These are phyloP conservation scores for Cyprinella venusta DNA, from an alignment of 2,797 vertebrate species.

Conservation along the genomic window DNA sequence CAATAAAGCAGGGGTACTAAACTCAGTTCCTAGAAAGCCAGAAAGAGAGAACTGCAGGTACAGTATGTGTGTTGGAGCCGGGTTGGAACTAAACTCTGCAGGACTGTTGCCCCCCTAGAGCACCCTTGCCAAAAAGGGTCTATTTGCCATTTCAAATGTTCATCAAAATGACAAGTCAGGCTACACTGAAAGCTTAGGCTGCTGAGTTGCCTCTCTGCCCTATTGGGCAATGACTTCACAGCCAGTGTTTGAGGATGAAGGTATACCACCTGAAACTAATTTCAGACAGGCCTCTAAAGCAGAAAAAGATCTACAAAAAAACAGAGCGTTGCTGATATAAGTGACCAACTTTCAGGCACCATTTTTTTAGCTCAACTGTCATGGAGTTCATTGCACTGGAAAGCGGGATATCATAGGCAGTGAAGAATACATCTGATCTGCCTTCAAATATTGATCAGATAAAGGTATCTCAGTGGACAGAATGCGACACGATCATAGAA, in stretches of 20 bases:
- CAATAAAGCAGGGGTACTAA: neutral
- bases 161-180: constrained; percentile 8
- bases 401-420: neutral
- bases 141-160: neutral
- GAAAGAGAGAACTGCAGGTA: neutral
- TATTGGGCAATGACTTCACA: neutral
- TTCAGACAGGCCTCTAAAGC: neutral
- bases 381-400: neutral
- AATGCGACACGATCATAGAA: neutral
- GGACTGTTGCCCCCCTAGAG: neutral
- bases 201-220: neutral
- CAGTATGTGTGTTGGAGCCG: neutral
- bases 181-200: neutral
- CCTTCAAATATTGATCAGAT: neutral
- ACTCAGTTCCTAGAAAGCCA: neutral
- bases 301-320: neutral
- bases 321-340: neutral
- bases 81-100: neutral
- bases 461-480: neutral
- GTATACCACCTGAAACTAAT: neutral
- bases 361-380: neutral
- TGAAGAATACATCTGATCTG: neutral
- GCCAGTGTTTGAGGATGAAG: neutral
- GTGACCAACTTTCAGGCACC: neutral
- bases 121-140: neutral